Conservation (phyloP, 2,113 vertebrate species). For the Spermophilus dauricus region DNA sequence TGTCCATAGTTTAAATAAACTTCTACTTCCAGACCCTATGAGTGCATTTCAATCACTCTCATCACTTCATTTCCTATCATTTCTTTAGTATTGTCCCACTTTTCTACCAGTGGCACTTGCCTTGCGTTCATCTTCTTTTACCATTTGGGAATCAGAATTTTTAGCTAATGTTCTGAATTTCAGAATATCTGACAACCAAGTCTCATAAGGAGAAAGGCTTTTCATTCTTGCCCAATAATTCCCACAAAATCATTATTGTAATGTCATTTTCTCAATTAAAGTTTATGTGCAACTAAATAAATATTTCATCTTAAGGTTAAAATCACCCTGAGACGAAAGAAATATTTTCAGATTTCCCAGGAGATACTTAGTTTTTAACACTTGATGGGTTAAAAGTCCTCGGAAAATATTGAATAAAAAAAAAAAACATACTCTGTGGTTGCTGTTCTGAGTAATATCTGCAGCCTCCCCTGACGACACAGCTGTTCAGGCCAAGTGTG, state of each 20-base stretch:
- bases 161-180: neutral
- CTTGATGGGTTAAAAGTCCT: constrained; percentile 44
- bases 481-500: constrained; percentile 38
- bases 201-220: neutral
- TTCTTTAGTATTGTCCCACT: neutral
- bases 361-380: constrained; percentile 57
- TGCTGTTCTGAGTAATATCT: constrained; percentile 50
- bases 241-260: neutral
- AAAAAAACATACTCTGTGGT: constrained; percentile 47
- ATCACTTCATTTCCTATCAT: neutral
- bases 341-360: neutral
- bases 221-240: neutral
- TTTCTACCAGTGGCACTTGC: neutral
- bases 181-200: neutral
- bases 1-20: neutral
- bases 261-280: constrained; percentile 13
- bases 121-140: neutral
- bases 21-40: neutral
- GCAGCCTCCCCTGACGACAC: constrained; percentile 8
- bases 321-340: neutral
- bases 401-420: constrained; percentile 30
- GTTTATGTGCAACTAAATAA: neutral
- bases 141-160: neutral
- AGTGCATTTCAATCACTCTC: neutral
- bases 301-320: neutral